Percentiles rank a stretch among this genome's conserved stretches.
These are phyloP conservation scores for Lochmaea capreae DNA, from an alignment of 2,888 invertebrate species.

Conservation along the genomic window DNA sequence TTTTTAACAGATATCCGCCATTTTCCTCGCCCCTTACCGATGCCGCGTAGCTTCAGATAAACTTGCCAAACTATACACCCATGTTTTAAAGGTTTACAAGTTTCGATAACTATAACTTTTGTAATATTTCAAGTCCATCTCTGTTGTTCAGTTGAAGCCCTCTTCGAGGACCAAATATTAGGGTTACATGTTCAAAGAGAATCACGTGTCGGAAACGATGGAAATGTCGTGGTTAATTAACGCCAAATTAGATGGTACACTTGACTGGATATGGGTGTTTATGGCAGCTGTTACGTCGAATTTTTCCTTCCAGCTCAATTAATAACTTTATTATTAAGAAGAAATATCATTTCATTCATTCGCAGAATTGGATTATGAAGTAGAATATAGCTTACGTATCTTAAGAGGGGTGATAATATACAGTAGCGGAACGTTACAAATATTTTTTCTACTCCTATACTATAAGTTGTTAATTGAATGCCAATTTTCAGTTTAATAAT, in stretches of 20 bases:
- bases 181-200: slow-evolving; percentile 24
- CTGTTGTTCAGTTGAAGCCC: neutral
- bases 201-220: slow-evolving; percentile 25
- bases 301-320: slow-evolving; percentile 1
- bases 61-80: too few species aligned
- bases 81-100: too few species aligned
- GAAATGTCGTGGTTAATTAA: slow-evolving; percentile 14
- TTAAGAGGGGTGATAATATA: too few species aligned
- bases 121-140: neutral
- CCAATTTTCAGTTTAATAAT: too few species aligned
- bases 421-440: too few species aligned
- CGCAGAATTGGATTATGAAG: neutral
- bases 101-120: too few species aligned
- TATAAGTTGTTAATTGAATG: too few species aligned
- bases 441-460: too few species aligned
- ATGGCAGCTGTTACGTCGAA: slow-evolving; percentile 12
- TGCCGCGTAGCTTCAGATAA: too few species aligned
- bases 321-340: neutral
- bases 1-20: too few species aligned
- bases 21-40: too few species aligned
- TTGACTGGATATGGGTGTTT: slow-evolving; percentile 14
- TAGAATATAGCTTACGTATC: too few species aligned
- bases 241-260: slow-evolving; percentile 15
- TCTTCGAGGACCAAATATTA: slow-evolving; percentile 17
- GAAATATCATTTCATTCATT: neutral